phyloP scores from a whole-genome alignment of 2,113 vertebrate genomes.

The Serilophus lunatus region DNA sequence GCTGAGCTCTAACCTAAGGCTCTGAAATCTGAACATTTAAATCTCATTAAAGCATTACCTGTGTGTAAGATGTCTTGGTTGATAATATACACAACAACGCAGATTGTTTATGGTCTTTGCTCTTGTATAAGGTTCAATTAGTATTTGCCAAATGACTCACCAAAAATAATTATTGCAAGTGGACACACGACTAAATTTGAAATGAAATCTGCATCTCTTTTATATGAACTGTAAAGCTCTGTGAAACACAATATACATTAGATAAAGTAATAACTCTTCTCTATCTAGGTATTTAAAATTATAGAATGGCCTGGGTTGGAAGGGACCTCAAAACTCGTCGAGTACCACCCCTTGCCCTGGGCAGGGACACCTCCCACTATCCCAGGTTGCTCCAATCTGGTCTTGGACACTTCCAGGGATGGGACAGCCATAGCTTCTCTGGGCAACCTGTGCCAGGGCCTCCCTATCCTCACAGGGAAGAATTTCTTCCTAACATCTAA shows the following conservation, averaged over 20 bases:
- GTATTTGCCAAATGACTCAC: constrained; percentile 9
- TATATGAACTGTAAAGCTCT: neutral
- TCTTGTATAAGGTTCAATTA: neutral
- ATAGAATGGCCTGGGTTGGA: neutral
- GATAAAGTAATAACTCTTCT: neutral
- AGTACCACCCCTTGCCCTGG: neutral
- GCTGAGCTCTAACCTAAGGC: neutral
- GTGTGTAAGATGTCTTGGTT: neutral
- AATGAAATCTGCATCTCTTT: neutral
- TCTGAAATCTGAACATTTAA: neutral
- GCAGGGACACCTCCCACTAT: fast-evolving
- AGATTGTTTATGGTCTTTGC: neutral
- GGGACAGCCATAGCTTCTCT: neutral
- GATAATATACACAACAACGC: neutral
- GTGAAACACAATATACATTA: neutral
- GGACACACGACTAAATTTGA: neutral
- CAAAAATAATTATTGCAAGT: constrained; percentile 8
- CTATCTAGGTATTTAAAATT: neutral
- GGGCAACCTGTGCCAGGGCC: neutral
- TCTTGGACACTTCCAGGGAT: neutral
- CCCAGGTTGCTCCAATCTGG: neutral
- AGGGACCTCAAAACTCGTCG: neutral
- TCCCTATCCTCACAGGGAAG: fast-evolving
- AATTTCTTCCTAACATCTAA: neutral
- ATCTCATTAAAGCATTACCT: neutral